Conservation (phyloP, 2,797 vertebrate species). For the Euthynnus affinis region DNA sequence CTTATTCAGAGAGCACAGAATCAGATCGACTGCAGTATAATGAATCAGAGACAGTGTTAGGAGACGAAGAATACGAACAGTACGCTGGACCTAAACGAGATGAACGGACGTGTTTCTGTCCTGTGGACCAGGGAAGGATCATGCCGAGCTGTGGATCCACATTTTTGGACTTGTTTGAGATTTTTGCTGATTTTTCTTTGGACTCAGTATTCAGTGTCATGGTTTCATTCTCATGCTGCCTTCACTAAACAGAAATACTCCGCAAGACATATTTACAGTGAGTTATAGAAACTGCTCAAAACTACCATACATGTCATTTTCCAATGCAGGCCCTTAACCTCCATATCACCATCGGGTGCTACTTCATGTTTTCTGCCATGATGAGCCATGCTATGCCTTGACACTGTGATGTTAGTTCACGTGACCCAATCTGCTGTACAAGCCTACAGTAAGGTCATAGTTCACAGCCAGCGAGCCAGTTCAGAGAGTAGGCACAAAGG, state of each 20-base stretch:
- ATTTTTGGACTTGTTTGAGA: constrained; percentile 42
- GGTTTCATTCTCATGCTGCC: constrained; percentile 66
- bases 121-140: constrained; percentile 45
- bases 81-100: constrained; percentile 19
- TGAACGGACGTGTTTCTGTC: constrained; percentile 30
- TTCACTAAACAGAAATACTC: constrained; percentile 57
- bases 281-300: not conserved
- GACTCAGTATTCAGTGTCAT: constrained; percentile 42
- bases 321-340: constrained; percentile 28
- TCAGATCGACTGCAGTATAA: constrained; percentile 19
- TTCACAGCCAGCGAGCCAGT: constrained; percentile 59
- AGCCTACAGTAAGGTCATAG: constrained; percentile 50
- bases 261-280: constrained; percentile 3
- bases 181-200: constrained; percentile 53
- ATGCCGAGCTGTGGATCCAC: constrained; percentile 49
- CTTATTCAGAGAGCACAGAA: constrained; percentile 5
- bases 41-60: constrained; percentile 38
- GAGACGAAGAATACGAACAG: constrained; percentile 9
- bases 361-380: constrained; percentile 70
- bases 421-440: constrained; percentile 48
- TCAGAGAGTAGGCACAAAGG: constrained; percentile 41
- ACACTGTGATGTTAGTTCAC: constrained; percentile 71
- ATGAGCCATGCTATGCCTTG: constrained; percentile 79
- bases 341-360: constrained; percentile 61
- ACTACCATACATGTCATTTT: constrained; percentile 35